phyloP scores from a whole-genome alignment of 2,888 invertebrate species.

The Amblyteles armatorius region DNA sequence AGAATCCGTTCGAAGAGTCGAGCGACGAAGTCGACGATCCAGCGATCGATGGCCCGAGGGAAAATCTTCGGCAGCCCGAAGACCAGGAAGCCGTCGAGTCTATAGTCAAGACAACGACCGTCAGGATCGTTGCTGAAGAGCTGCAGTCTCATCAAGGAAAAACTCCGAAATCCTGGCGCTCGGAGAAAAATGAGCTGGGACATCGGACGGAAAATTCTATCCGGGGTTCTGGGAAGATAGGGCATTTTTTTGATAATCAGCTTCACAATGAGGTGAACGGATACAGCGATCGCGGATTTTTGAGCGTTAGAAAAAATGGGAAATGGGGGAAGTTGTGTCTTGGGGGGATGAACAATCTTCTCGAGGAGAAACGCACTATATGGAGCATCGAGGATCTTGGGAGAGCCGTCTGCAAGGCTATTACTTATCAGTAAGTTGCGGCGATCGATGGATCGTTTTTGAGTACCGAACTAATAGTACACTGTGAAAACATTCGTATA shows the following conservation, averaged over 20 bases:
- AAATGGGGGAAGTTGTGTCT: conserved; percentile 92
- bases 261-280: conserved; percentile 78
- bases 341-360: conserved; percentile 88
- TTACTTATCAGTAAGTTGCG: conserved; percentile 90
- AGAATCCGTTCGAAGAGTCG: conserved; percentile 6
- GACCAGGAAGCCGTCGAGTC: conserved; percentile 78
- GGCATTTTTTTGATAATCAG: conserved; percentile 56
- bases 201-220: conserved; percentile 65
- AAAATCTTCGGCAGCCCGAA: conserved; percentile 40
- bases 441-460: not conserved
- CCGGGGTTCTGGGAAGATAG: conserved; percentile 66
- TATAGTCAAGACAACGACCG: conserved; percentile 76
- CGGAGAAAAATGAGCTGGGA: conserved; percentile 66
- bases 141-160: conserved; percentile 41
- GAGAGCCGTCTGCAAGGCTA: conserved; percentile 90
- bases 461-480: no score
- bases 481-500: no score
- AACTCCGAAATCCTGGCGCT: conserved; percentile 74
- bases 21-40: not conserved
- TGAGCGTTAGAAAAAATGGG: conserved; percentile 91
- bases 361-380: conserved; percentile 86
- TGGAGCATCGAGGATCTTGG: conserved; percentile 90
- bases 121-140: conserved; percentile 68
- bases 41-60: not conserved
- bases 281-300: conserved; percentile 86